Evolutionary conservation across 2,797 vertebrate genomes (phyloP).

Genomic region (Neomorphus geoffroyi): DNA sequence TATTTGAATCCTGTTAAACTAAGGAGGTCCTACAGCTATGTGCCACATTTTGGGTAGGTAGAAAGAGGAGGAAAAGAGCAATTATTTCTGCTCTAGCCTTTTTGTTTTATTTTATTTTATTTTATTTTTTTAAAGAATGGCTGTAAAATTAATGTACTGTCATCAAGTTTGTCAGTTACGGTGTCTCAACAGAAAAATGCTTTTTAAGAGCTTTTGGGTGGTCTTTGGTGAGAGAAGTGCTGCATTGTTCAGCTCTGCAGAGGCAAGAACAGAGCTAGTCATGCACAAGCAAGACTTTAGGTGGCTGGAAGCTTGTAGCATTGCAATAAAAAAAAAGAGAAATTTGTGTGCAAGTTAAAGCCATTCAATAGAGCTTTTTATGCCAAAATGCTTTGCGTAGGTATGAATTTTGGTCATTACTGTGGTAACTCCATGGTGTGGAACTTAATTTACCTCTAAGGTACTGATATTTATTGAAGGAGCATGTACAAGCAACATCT

Average conservation of each 20-base stretch:
- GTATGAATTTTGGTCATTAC: constrained; percentile 36
- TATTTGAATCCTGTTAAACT: not conserved
- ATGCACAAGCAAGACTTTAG: not conserved
- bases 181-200: not conserved
- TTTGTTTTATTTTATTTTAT: no score
- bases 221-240: not conserved
- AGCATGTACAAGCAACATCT: not conserved
- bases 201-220: not conserved
- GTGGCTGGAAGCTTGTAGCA: not conserved
- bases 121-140: not conserved
- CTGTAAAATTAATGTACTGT: not conserved
- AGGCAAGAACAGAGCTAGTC: not conserved
- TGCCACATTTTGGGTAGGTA: not conserved
- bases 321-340: not conserved
- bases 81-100: not conserved
- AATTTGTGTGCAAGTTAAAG: not conserved
- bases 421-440: constrained; percentile 10
- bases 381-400: constrained; percentile 22
- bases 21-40: not conserved
- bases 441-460: constrained; percentile 27
- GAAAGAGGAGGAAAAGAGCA: not conserved
- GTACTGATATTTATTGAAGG: constrained; percentile 28
- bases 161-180: not conserved
- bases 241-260: not conserved
- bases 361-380: not conserved